Evolutionary conservation across 2,888 invertebrate species (phyloP), one percentile per base, ranked within the genome.

Genomic region (Sclerodermus sp.): DNA sequence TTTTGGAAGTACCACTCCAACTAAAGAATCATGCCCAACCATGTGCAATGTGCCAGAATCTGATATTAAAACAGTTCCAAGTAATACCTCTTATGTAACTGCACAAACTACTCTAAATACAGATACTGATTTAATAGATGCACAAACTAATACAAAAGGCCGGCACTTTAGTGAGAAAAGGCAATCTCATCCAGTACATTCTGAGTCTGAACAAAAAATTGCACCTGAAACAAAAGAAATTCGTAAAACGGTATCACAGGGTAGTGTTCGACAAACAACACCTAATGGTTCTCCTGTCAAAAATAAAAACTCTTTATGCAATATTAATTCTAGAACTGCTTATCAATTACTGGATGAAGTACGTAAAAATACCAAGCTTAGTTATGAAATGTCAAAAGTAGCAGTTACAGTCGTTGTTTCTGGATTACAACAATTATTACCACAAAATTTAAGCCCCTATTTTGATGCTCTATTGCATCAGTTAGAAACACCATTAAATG

Each of bases 351-450:
- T 91, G 6, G 91, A 91, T 74, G 84, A 87, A 64, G 90, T 93
- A 36, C 82, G 93, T 43, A 86, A 87, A 64, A 90, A 90, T 70
- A 93, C 93, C 0, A 90, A 91, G 67, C 82, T 93, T 34, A 91
- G 91, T 65, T 91, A 93, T 78, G 90, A 92, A 65, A 85, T 91
- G 83, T 91, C 92, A 0, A 88, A 90, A 74, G 85, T 91, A 47
- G 93, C 93, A 12, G 85, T 93, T 31, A 88, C 88, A 54, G 91
- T 92, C 36, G 91, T 93, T 0, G 82, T 90, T 17, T 80, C 81
- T 50, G 81, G 81, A 42, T 71, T 84, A 42, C 81, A 82, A 57
- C 81, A 83, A 56, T 67, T 87, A 6, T 79, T 87, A 38, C 86
- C 86, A 6, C 81, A 82, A 47, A 81, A 79, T 48, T 81, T 85